phyloP scores from a whole-genome alignment of 2,888 invertebrate genomes.

The Coelogynopora nodosa region DNA sequence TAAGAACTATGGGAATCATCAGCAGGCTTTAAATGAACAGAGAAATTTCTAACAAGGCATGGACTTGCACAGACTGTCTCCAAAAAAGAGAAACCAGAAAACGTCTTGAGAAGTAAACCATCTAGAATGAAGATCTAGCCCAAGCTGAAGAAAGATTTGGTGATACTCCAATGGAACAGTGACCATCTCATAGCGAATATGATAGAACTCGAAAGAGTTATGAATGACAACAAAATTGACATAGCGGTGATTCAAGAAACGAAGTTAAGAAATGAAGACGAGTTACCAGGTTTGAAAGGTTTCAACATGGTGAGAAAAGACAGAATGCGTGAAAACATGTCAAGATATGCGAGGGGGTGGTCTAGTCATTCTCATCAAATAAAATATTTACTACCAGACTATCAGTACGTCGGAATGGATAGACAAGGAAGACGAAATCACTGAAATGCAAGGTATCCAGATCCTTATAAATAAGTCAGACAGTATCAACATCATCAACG shows the following conservation, averaged over 20 bases:
- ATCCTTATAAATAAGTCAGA: no score
- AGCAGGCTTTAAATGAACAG: background rate
- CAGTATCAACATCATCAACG: no score
- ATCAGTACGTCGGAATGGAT: no score
- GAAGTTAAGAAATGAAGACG: background rate
- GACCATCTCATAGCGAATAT: constrained; percentile 8
- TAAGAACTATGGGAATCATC: background rate
- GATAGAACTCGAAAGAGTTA: background rate
- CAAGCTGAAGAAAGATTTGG: background rate
- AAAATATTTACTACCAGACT: no score
- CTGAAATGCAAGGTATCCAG: no score
- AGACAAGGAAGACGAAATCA: no score
- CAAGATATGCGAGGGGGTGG: background rate
- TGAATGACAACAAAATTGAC: background rate
- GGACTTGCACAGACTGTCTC: constrained; percentile 22
- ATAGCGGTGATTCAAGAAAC: constrained; percentile 1
- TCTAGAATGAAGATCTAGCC: background rate
- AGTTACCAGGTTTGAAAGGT: background rate
- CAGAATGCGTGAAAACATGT: constrained; percentile 12
- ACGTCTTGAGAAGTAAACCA: constrained; percentile 19
- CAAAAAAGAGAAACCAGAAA: background rate
- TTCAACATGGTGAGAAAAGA: background rate
- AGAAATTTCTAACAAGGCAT: background rate
- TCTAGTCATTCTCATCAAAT: constrained; percentile 2
- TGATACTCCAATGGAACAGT: constrained; percentile 19